Evolutionary conservation across 2,113 vertebrate genomes (phyloP), one percentile per base, ranked within the genome.

Genomic region (Microtus montanus): DNA sequence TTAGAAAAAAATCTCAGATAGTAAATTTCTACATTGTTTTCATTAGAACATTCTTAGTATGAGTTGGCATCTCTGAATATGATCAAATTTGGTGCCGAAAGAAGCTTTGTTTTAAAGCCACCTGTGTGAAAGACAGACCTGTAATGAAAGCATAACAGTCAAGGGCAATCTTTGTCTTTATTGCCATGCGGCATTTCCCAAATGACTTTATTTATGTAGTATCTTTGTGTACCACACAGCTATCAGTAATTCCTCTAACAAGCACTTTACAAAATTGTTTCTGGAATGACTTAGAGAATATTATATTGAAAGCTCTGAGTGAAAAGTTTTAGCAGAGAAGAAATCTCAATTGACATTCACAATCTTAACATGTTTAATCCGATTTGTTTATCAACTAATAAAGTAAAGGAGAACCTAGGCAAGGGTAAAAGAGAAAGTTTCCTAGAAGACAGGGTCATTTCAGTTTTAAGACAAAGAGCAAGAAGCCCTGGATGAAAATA

Each of bases 291-390:
- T 89, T 61, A 52, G 33, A 66, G 13, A 35, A 33, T 33, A 22
- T 12, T 78, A 87, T 80, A 73, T 95, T 91, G 79, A 84, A 87
- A 91, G 22, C 11, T 86, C 79, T 2, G 20, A 83, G 35, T 20
- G 3, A 44, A 87, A 89, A 89, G 20, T 2, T 30, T 61, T 93
- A 52, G 61, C 22, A 84, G 41, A 52, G 24, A 52, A 52, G 26
- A 74, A 41, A 26, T 73, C 38, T 66, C 73, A 89, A 58, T 63
- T 83, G 90, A 58, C 68, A 15, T 94, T 63, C 24, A 49, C 19
- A 86, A 75, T 8, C 26, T 78, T 93, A 75, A 82, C 26, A 78
- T 49, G 91, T 92, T 95, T 82, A 78, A 94, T 54, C 38, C 66
- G 38, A 13, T 70, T 1, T 0, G 38, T 28, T 90, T 93, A 85